A percentile compares a stretch with the other conserved stretches of the same genome.
Conservation (phyloP, 1,140 invertebrate genomes). For the Argopecten irradians region DNA sequence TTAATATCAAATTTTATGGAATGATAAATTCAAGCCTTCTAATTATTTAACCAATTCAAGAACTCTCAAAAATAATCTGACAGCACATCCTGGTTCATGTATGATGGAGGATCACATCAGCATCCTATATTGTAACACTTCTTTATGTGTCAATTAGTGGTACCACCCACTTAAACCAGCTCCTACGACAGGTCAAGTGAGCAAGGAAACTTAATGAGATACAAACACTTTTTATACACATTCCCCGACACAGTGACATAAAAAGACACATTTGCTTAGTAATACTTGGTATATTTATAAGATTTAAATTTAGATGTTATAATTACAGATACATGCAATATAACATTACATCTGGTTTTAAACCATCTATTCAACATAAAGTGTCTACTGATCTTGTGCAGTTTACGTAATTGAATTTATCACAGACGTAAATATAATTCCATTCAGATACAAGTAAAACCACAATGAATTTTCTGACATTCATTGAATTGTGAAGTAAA, state of each 20-base stretch:
- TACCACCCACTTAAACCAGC: neutral
- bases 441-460: neutral
- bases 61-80: neutral
- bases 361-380: neutral
- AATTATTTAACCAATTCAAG: neutral
- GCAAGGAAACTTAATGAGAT: neutral
- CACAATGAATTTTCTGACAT: neutral
- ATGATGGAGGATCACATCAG: neutral
- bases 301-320: neutral
- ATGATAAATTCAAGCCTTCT: neutral
- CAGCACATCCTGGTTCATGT: neutral
- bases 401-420: neutral
- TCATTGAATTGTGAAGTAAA: neutral
- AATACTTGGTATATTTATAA: neutral
- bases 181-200: neutral
- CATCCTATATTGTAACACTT: neutral
- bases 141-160: neutral
- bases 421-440: neutral
- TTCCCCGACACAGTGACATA: too few relatives aligned
- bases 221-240: too few relatives aligned
- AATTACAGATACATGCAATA: neutral
- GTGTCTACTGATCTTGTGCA: neutral
- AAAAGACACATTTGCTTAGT: neutral
- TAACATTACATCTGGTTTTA: neutral
- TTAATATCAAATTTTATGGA: too few relatives aligned